Base-by-base conservation (phyloP, 2,888 invertebrate genomes). In the Pilophorus perplexus region DNA sequence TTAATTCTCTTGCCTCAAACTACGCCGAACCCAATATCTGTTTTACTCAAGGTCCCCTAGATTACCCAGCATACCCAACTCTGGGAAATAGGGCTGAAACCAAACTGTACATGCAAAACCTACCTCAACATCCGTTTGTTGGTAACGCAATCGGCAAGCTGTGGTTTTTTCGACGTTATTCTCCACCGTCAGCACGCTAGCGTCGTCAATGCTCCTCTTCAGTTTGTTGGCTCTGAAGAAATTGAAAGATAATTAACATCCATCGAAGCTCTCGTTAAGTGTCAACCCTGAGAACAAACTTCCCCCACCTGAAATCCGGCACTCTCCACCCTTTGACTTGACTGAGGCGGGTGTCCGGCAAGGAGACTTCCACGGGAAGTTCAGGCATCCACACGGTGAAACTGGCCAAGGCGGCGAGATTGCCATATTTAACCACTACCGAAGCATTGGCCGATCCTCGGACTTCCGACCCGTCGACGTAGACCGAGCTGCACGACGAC, bases 341-440 rank as follows among this genome's bases (percentile, higher is more conserved):
- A 66, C 93, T 94, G 66, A 97, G 82, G 71, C 91, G 84, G 72
- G 88, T 86, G 79, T 97, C 96, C 14, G 88, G 86, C 3, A 96
- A 88, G 73, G 89, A 88, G 27, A 97, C 87, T 76, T 94, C 93
- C 66, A 97, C 80, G 0, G 94, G 93, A 74, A 93, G 88, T 76
- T 95, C 94, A 0, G 97, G 96, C 87, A 94, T 93, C 96, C 97
- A 97, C 1, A 97, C 95, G 16, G 90, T 90, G 77, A 95, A 93
- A 68, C 88, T 85, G 1, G 93, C 91, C 69, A 90, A 79, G 12
- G 93, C 93, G 22, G 89, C 89, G 77, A 91, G 91, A 1, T 93
- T 92, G 25, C 93, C 95, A 75, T 92, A 93, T 77, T 91, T 92
- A 59, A 95, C 93, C 60, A 93, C 84, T 28, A 97, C 90, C 0